phyloP scores from a whole-genome alignment of 2,888 invertebrate species.

The Micropterix aruncella region DNA sequence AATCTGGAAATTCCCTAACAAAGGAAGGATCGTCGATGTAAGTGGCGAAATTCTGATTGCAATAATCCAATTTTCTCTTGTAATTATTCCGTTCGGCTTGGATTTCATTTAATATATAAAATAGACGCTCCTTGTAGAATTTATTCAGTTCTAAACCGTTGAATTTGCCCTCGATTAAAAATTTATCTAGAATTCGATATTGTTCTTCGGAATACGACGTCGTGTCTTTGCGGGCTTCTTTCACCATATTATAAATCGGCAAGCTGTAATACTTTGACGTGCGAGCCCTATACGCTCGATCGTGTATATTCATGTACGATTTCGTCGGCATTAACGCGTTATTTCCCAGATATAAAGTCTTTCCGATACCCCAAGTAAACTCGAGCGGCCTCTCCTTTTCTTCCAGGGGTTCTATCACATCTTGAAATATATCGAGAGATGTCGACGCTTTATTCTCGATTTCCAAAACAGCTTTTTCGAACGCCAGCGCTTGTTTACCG shows the following conservation, averaged over 20 bases:
- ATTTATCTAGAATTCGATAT: conserved; percentile 60
- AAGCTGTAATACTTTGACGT: conserved; percentile 58
- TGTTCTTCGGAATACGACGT: conserved; percentile 44
- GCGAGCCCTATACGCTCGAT: conserved; percentile 61
- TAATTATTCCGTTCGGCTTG: conserved; percentile 45
- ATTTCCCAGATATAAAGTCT: conserved; percentile 68
- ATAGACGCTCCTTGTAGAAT: conserved; percentile 29
- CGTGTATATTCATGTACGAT: conserved; percentile 64
- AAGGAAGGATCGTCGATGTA: conserved; percentile 48
- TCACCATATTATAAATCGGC: conserved; percentile 54
- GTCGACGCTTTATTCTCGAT: conserved; percentile 44
- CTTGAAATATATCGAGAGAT: conserved; percentile 40
- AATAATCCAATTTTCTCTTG: conserved; percentile 48
- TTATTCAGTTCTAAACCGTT: conserved; percentile 62
- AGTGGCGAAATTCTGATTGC: conserved; percentile 52
- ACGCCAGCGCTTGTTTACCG: conserved; percentile 67
- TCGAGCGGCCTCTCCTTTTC: conserved; percentile 57
- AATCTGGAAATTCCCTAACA: conserved; percentile 60
- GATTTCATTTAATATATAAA: conserved; percentile 34
- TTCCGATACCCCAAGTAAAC: conserved; percentile 77
- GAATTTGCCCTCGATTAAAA: conserved; percentile 64
- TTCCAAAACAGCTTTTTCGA: conserved; percentile 59
- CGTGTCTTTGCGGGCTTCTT: conserved; percentile 34
- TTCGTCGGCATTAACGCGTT: conserved; percentile 67
- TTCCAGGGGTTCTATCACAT: conserved; percentile 63